phyloP scores from a whole-genome alignment of 2,113 vertebrate genomes.

The Macquaria australasica region DNA sequence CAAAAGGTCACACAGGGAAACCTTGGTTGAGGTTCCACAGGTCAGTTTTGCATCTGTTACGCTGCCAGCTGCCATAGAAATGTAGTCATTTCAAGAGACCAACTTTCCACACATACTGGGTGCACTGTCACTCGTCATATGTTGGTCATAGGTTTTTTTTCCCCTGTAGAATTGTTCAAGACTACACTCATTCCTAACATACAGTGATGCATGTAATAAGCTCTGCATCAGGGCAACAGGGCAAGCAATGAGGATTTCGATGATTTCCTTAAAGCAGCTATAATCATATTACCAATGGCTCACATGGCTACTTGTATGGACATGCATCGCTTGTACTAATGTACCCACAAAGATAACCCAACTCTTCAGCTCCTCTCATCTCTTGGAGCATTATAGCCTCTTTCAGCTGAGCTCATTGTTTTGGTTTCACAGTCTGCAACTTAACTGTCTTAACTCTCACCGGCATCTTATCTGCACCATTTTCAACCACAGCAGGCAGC shows the following conservation, averaged over 20 bases:
- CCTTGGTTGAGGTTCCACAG: slow-evolving; percentile 13
- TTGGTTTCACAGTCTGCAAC: neutral
- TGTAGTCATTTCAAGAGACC: neutral
- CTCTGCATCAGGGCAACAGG: neutral
- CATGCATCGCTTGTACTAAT: neutral
- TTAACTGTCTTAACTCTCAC: neutral
- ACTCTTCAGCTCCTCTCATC: neutral
- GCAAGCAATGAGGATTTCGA: too few species aligned
- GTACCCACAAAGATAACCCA: neutral
- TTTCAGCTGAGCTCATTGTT: neutral
- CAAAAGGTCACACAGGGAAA: slow-evolving; percentile 39
- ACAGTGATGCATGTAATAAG: neutral
- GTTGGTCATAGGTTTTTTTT: neutral
- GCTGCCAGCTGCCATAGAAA: slow-evolving; percentile 6
- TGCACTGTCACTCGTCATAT: neutral
- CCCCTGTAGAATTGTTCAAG: neutral
- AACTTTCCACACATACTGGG: neutral
- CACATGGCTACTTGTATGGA: neutral
- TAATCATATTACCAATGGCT: neutral
- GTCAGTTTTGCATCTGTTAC: slow-evolving; percentile 17
- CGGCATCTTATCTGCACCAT: neutral
- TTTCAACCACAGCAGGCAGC: neutral
- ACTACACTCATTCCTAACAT: neutral
- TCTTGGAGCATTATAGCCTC: neutral
- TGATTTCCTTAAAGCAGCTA: too few species aligned